Evolutionary conservation across 2,888 invertebrate species (phyloP).

Genomic region (Stenchaetothrips biformis): DNA sequence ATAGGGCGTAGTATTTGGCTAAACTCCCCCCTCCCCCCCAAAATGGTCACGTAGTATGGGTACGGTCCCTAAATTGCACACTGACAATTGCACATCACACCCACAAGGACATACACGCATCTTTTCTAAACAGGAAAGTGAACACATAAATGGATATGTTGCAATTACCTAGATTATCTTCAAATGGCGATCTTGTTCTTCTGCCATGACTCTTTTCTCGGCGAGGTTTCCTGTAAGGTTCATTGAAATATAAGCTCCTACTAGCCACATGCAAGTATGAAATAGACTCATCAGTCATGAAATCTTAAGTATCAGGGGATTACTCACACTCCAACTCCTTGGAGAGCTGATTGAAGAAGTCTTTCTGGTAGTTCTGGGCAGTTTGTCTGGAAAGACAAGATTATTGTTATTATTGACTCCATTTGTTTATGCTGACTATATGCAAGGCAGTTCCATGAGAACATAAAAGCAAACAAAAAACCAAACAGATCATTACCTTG

Average conservation of each 20-base stretch:
- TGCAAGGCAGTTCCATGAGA: neutral
- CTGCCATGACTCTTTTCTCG: neutral
- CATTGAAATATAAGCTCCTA: no score
- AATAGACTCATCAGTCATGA: neutral
- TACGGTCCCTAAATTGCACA: no score
- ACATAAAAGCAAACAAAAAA: neutral
- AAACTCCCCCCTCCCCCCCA: no score
- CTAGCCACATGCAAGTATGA: neutral
- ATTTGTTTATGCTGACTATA: neutral
- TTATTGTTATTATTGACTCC: neutral
- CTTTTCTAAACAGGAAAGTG: neutral
- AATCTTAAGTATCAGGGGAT: neutral
- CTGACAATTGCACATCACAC: no score
- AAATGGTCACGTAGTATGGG: no score
- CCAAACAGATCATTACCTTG: conserved; percentile 40
- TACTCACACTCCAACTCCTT: conserved; percentile 44
- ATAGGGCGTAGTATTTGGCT: no score
- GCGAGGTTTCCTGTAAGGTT: neutral
- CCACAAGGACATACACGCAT: neutral
- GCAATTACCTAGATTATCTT: neutral
- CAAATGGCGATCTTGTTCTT: neutral
- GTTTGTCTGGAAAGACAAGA: neutral
- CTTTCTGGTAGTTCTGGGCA: conserved; percentile 43
- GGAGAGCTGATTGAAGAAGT: conserved; percentile 51
- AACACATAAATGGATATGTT: neutral